Percentiles rank a stretch among this genome's conserved stretches.
These are phyloP conservation scores for Forbesichthys agassizii DNA, from an alignment of 2,113 vertebrate species.

Conservation along the genomic window DNA sequence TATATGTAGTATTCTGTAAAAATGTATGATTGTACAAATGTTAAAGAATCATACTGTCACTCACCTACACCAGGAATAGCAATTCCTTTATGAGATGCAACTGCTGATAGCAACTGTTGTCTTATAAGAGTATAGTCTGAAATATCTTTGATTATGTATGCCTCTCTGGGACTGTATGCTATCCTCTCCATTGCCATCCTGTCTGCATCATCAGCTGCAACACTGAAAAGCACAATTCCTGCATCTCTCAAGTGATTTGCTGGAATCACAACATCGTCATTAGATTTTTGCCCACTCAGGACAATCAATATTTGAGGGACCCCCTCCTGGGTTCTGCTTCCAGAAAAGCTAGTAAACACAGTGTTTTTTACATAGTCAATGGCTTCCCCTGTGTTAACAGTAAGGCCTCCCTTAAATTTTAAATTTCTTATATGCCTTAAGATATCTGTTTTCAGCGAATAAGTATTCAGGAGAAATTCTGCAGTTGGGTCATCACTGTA, in stretches of 20 bases:
- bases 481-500: constrained; percentile 56
- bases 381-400: constrained; percentile 57
- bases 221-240: constrained; percentile 55
- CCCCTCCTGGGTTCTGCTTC: constrained; percentile 63
- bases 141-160: constrained; percentile 50
- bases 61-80: constrained; percentile 48
- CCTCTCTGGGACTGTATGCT: constrained; percentile 42
- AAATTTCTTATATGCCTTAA: constrained; percentile 52
- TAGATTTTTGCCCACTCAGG: constrained; percentile 65
- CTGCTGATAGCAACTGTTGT: constrained; percentile 52
- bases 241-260: constrained; percentile 45
- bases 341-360: constrained; percentile 61
- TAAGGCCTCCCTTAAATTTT: constrained; percentile 62
- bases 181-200: constrained; percentile 53
- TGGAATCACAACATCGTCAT: constrained; percentile 54
- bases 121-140: constrained; percentile 55
- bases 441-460: constrained; percentile 44
- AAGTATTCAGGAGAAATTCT: constrained; percentile 66
- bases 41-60: constrained; percentile 25
- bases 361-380: constrained; percentile 64
- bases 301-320: constrained; percentile 72
- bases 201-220: constrained; percentile 60
- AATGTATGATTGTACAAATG: not conserved
- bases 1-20: not conserved
- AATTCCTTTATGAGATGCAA: constrained; percentile 40